phyloP scores from a whole-genome alignment of 1,140 invertebrate genomes.

The Macrobrachium nipponense region DNA sequence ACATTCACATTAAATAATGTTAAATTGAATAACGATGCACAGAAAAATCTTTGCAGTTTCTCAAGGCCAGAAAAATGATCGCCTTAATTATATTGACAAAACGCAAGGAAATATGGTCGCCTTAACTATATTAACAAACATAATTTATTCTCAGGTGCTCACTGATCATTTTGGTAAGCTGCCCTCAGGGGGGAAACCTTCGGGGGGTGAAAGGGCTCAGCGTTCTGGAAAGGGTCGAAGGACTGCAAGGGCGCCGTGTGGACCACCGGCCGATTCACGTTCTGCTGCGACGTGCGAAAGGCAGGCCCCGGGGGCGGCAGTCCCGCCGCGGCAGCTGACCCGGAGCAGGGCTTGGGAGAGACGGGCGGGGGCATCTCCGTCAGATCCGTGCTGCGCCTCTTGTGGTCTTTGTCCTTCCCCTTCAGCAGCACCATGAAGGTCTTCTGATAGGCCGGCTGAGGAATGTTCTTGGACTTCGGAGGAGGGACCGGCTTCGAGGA shows the following conservation, averaged over 20 bases:
- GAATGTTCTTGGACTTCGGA: slow-evolving; percentile 36
- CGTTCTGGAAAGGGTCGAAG: neutral
- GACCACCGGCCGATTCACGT: neutral
- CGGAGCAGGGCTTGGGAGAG: neutral
- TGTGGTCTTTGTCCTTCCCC: slow-evolving; percentile 34
- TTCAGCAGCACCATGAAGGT: slow-evolving; percentile 63
- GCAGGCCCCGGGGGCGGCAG: neutral
- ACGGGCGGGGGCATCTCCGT: neutral
- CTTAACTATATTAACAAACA: slow-evolving; percentile 8
- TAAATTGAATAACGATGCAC: no score
- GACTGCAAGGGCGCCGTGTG: neutral
- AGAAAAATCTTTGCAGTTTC: no score
- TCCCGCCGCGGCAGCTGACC: neutral
- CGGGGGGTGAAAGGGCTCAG: neutral
- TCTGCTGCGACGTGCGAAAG: neutral
- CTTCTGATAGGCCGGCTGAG: slow-evolving; percentile 58
- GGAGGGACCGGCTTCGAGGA: slow-evolving; percentile 20
- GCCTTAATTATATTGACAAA: slow-evolving; percentile 1
- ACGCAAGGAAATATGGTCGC: no score
- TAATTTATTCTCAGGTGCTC: neutral
- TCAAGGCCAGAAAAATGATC: no score
- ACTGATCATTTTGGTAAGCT: neutral
- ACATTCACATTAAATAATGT: no score
- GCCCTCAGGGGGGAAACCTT: neutral
- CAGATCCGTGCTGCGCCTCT: slow-evolving; percentile 44